A percentile compares a stretch with the other conserved stretches of the same genome.
These are phyloP conservation scores for Tetragonula clypearis DNA, from an alignment of 1,140 invertebrate species.

Conservation along the genomic window DNA sequence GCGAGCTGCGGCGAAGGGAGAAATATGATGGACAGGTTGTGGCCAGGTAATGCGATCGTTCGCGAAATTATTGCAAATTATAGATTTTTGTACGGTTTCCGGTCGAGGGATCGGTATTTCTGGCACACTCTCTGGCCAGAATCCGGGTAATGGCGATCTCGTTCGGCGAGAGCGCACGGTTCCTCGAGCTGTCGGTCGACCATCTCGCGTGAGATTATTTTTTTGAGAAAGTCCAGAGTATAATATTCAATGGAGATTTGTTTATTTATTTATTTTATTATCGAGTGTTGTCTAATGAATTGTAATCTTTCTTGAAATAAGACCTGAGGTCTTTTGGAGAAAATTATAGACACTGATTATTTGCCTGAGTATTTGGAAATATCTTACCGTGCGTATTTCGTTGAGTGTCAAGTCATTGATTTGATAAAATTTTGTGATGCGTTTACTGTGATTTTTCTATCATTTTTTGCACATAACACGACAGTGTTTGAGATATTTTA, in stretches of 20 bases:
- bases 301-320: no score
- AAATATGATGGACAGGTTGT: conserved; percentile 54
- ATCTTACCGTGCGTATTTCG: neutral
- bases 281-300: neutral
- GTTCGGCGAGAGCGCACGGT: neutral
- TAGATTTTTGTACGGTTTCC: conserved; percentile 61
- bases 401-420: neutral
- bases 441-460: neutral
- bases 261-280: neutral
- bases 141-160: neutral
- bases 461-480: neutral
- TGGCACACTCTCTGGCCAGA: neutral
- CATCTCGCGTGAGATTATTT: neutral
- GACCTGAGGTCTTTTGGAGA: no score
- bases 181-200: neutral
- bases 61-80: conserved; percentile 73
- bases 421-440: neutral
- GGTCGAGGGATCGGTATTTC: conserved; percentile 56
- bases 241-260: neutral
- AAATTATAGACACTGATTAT: no score
- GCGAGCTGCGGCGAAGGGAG: conserved; percentile 6
- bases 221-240: neutral
- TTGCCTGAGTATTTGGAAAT: neutral
- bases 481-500: neutral
- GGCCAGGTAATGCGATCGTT: conserved; percentile 48